Evolutionary conservation across 2,888 invertebrate species (phyloP).

Genomic region (Cosmia pyralina): DNA sequence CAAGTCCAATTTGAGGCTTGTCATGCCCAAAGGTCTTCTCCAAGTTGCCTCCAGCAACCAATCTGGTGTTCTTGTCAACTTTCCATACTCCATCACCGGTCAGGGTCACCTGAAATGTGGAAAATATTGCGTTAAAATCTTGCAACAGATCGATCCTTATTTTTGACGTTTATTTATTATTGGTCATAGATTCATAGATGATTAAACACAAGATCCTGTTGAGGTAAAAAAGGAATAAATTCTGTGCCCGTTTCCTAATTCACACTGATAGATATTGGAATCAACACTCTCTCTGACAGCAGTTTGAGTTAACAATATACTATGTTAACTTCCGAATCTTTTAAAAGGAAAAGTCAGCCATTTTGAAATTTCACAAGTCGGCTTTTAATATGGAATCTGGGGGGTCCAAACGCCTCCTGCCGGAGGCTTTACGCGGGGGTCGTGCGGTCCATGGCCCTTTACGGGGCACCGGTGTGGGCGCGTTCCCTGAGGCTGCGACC

Average conservation of each 20-base stretch:
- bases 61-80: conserved; percentile 70
- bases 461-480: no score
- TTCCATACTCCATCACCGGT: conserved; percentile 75
- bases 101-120: conserved; percentile 65
- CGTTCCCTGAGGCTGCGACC: no score
- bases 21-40: conserved; percentile 69
- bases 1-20: conserved; percentile 69
- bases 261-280: background rate
- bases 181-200: no score
- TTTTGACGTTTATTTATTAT: background rate
- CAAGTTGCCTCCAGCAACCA: conserved; percentile 71
- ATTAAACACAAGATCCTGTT: background rate
- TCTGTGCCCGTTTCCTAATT: background rate
- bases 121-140: background rate
- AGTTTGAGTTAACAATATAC: background rate
- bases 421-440: no score
- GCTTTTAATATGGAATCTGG: background rate
- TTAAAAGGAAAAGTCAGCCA: background rate
- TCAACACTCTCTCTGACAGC: no score
- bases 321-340: background rate
- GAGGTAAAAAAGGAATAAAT: background rate
- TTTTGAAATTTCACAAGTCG: background rate
- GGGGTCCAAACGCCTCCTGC: no score
- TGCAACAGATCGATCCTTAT: background rate
- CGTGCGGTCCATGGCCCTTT: no score